phyloP scores from a whole-genome alignment of 2,113 vertebrate genomes.

The Cathartes aura region DNA sequence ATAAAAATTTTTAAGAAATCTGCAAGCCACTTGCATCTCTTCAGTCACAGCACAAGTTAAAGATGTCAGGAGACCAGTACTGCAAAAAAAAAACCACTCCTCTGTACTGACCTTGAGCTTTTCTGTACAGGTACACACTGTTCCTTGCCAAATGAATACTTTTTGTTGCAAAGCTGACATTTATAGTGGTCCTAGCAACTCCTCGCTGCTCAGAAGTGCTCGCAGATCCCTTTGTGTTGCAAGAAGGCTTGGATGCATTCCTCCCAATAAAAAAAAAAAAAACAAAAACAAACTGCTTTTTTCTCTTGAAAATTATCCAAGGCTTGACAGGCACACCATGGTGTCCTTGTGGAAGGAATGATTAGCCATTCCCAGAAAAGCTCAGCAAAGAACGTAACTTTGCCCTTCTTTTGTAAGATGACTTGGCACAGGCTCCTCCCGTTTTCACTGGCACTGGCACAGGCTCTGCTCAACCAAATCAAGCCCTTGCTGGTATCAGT shows the following conservation, averaged over 20 bases:
- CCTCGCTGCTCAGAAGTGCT: not conserved
- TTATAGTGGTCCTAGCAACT: constrained; percentile 35
- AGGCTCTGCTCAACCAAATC: not conserved
- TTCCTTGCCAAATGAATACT: not conserved
- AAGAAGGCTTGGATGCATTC: constrained; percentile 21
- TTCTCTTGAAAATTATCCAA: no score
- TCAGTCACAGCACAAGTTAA: not conserved
- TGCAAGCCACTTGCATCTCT: not conserved
- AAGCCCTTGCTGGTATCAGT: not conserved
- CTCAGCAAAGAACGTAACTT: not conserved
- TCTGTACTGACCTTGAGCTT: not conserved
- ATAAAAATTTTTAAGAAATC: not conserved
- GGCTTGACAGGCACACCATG: not conserved
- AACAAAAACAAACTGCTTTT: constrained; percentile 38
- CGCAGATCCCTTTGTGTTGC: not conserved
- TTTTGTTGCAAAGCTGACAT: constrained; percentile 10
- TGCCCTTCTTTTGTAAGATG: constrained; percentile 35
- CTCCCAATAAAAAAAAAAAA: not conserved
- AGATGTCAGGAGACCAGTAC: not conserved
- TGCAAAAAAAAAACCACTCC: not conserved
- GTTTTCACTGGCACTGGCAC: not conserved
- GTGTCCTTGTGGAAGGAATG: constrained; percentile 10
- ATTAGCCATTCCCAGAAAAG: constrained; percentile 28
- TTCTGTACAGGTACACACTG: not conserved
- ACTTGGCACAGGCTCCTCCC: not conserved